Evolutionary conservation across 2,113 vertebrate species (phyloP), one percentile per base, ranked within the genome.

Genomic region (Serinus canaria): DNA sequence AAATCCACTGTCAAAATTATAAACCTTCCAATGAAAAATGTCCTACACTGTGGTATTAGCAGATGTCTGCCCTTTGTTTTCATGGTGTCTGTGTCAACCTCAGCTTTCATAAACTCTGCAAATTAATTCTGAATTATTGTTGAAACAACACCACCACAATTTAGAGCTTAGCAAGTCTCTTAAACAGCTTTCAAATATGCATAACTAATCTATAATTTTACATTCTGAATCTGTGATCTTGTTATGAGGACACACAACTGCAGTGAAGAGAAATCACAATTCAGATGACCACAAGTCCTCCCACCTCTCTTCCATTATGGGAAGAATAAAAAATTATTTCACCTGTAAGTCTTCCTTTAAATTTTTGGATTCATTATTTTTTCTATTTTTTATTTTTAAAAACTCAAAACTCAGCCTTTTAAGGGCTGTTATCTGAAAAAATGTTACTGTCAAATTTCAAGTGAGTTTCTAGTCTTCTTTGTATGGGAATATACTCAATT

Each of bases 141-240:
- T 91, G 81, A 87, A 91, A 84, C 41, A 75, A 60, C 35, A 63
- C 49, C 25, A 82, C 24, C 39, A 56, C 58, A 79, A 76, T 64
- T 82, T 62, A 85, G n/a, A 94, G 53, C 28, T 92, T 77, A 69
- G 31, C 24, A 70, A 87, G 66, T 43, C 66, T 85, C 55, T 81
- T 78, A 81, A 91, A 59, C 7, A 63, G 64, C 84, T 87, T 73
- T 53, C 66, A 85, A 73, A 95, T 79, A 91, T 49, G 79, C 92
- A 77, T 80, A 95, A 73, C 59, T 95, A 91, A 90, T 80, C 43
- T 88, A 24, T 80, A 83, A 83, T 92, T 90, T 94, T 52, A 53
- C 41, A 94, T 91, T 91, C 91, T 37, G 25, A 49, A 76, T 82
- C 52, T 58, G 83, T n/a, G 74, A 77, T 92, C 43, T 81, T 79